Evolutionary conservation across 2,113 vertebrate species (phyloP).

Genomic region (Phyllostomus discolor): DNA sequence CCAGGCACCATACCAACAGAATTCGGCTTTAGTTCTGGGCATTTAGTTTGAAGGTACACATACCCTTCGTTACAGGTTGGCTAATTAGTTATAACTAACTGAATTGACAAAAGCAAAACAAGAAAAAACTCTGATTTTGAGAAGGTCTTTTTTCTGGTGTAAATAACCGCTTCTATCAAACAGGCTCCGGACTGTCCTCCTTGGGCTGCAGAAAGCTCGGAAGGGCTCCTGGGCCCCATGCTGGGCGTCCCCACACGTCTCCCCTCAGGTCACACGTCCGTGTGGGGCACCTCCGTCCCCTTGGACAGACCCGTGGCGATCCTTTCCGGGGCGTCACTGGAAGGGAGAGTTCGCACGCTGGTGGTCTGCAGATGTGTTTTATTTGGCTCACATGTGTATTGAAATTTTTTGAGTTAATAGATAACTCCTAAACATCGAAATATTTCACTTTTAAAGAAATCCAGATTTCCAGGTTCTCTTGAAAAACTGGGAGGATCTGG

Average conservation of each 20-base stretch:
- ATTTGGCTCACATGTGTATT: background rate
- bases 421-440: background rate
- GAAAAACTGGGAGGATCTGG: background rate
- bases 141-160: background rate
- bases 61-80: constrained; percentile 17
- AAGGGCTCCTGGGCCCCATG: background rate
- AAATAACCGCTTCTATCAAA: background rate
- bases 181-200: background rate
- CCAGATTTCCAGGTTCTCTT: background rate
- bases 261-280: background rate
- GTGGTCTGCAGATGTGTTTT: constrained; percentile 10
- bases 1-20: background rate
- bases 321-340: background rate
- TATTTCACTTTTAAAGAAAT: background rate
- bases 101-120: background rate
- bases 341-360: background rate
- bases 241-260: background rate
- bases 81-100: background rate
- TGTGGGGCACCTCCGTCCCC: background rate
- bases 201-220: background rate
- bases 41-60: background rate
- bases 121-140: background rate
- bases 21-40: background rate
- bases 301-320: background rate
- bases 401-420: background rate